phyloP scores from a whole-genome alignment of 1,140 invertebrate genomes.

The Cotesia chilonis region DNA sequence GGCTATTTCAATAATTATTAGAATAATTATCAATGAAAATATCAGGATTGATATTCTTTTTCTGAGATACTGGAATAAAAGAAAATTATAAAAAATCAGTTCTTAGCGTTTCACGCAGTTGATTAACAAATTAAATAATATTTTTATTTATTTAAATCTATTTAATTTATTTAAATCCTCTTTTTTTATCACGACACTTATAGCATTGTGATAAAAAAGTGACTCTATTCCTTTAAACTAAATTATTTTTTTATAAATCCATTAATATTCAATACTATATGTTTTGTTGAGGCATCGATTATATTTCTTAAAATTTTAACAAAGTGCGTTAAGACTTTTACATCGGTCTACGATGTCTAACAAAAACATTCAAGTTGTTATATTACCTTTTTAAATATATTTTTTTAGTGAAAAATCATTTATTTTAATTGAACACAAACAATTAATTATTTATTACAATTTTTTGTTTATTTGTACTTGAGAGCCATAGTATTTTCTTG shows the following conservation, averaged over 20 bases:
- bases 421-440: conserved; percentile 11
- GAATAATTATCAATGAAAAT: background rate
- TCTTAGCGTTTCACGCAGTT: conserved; percentile 51
- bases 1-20: background rate
- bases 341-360: no score
- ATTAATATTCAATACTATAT: no score
- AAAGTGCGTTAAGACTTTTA: no score
- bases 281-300: no score
- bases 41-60: no score
- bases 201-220: conserved; percentile 21
- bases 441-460: background rate
- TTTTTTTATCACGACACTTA: conserved; percentile 44
- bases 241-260: no score
- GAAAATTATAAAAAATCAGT: conserved; percentile 49
- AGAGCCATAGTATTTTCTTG: conserved; percentile 24
- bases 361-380: no score
- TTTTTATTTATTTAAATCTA: conserved; percentile 34
- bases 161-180: conserved; percentile 32
- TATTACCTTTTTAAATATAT: no score
- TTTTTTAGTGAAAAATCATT: conserved; percentile 39
- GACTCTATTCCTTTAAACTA: no score
- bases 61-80: conserved; percentile 5
- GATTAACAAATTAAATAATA: conserved; percentile 12
- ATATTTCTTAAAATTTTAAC: no score
- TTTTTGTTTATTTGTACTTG: conserved; percentile 15